Evolutionary conservation across 2,888 invertebrate species (phyloP), one percentile per base, ranked within the genome.

Genomic region (Gari tellinella): DNA sequence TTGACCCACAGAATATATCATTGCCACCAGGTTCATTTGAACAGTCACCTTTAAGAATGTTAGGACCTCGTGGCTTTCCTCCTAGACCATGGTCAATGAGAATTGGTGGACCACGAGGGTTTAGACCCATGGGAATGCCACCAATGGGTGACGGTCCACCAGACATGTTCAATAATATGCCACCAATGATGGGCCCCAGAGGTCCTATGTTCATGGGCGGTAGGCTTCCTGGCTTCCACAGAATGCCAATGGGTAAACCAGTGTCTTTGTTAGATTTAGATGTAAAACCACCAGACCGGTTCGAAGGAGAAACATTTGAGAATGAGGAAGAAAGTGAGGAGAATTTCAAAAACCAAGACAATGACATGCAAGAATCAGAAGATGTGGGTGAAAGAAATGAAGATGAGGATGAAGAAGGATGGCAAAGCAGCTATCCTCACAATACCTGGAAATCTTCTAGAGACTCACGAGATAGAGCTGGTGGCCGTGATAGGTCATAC

Each of bases 121-220:
- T 75, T 64, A 51, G 72, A n/a, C 76, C 68, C 10, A 73, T 72
- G 62, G 75, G 80, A 21, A 78, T 77, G n/a, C 69, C 72, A 26
- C 69, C 56, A 14, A 31, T 31, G 31, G 66, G 53, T 45, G 53
- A 25, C 25, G 68, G 65, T 37, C 58, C 55, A 37, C 72, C 53
- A 26, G 75, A 76, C 23, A 70, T 66, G 60, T 77, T 72, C 60
- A 79, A 62, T 56, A 75, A 68, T 37, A 65, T 72, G 57, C 72
- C 62, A 25, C 62, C 63, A 43, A 60, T 73, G 58, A 67, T 75
- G 67, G 67, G 68, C 14, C 68, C 74, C 19, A 49, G 73, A 51
- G 76, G 76, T 14, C 70, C 70, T 52, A 65, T 68, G 23, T 72
- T 72, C 31, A 74, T 72, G 61, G 72, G 70, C 3, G 68, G 61